Evolutionary conservation across 2,888 invertebrate genomes (phyloP).

Genomic region (Pterostichus niger): DNA sequence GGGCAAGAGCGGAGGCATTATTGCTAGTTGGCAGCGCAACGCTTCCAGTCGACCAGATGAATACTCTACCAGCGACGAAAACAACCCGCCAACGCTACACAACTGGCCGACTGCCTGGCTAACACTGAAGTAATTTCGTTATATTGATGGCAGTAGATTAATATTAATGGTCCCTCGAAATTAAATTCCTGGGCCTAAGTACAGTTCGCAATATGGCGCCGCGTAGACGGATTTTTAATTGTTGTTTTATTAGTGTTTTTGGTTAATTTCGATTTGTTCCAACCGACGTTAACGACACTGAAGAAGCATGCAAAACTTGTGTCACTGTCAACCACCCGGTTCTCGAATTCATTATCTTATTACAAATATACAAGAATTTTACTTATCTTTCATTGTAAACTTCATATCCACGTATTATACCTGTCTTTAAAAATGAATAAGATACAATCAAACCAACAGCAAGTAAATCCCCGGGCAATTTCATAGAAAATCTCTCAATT

Average conservation of each 20-base stretch:
- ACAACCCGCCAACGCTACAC: background rate
- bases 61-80: background rate
- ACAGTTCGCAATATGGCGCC: slow-evolving; percentile 73
- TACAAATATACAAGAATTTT: too few relatives aligned
- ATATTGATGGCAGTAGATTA: slow-evolving; percentile 77
- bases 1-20: slow-evolving; percentile 47
- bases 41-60: slow-evolving; percentile 43
- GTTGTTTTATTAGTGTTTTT: slow-evolving; percentile 69
- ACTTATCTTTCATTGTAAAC: too few relatives aligned
- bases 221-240: slow-evolving; percentile 73
- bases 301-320: slow-evolving; percentile 3
- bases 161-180: slow-evolving; percentile 76
- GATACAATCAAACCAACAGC: too few relatives aligned
- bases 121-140: slow-evolving; percentile 74
- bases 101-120: slow-evolving; percentile 34
- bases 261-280: background rate
- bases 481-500: too few relatives aligned
- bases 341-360: too few relatives aligned
- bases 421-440: too few relatives aligned
- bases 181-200: slow-evolving; percentile 75
- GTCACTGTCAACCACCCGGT: background rate
- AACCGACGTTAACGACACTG: background rate
- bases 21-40: slow-evolving; percentile 63
- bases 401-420: too few relatives aligned
- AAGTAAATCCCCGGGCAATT: too few relatives aligned